Conservation (phyloP, 2,888 invertebrate species). For the Epirrita christyi region DNA sequence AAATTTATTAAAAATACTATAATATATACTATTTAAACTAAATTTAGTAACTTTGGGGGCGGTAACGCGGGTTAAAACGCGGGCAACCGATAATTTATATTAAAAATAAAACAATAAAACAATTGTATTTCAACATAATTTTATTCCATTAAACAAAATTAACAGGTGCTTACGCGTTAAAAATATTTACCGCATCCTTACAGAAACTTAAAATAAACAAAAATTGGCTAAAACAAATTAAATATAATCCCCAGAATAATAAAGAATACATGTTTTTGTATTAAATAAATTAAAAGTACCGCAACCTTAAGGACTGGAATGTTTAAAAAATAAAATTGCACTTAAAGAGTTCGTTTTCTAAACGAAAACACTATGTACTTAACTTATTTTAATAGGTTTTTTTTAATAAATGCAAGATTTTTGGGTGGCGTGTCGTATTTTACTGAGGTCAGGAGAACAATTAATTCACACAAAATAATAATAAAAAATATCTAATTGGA, state of each 20-base stretch:
- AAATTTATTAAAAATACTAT: too few relatives aligned
- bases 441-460: constrained; percentile 46
- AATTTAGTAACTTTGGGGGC: too few relatives aligned
- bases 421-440: constrained; percentile 71
- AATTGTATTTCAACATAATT: constrained; percentile 72
- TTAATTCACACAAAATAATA: neutral
- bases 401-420: constrained; percentile 76
- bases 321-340: constrained; percentile 70
- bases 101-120: constrained; percentile 19
- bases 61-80: too few relatives aligned
- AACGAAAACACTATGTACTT: constrained; percentile 51
- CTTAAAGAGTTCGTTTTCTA: constrained; percentile 66
- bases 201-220: constrained; percentile 50
- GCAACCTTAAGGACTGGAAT: constrained; percentile 53
- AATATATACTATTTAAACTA: too few relatives aligned
- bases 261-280: constrained; percentile 48
- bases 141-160: constrained; percentile 79
- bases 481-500: neutral
- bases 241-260: constrained; percentile 48
- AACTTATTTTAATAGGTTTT: constrained; percentile 65
- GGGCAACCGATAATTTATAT: too few relatives aligned
- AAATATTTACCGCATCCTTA: constrained; percentile 59
- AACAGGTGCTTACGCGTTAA: constrained; percentile 70
- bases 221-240: constrained; percentile 45
- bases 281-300: constrained; percentile 52